A percentile compares a stretch with the other conserved stretches of the same genome.
Evolutionary conservation across 2,113 vertebrate species (phyloP).

Genomic region (Penelope pileata): DNA sequence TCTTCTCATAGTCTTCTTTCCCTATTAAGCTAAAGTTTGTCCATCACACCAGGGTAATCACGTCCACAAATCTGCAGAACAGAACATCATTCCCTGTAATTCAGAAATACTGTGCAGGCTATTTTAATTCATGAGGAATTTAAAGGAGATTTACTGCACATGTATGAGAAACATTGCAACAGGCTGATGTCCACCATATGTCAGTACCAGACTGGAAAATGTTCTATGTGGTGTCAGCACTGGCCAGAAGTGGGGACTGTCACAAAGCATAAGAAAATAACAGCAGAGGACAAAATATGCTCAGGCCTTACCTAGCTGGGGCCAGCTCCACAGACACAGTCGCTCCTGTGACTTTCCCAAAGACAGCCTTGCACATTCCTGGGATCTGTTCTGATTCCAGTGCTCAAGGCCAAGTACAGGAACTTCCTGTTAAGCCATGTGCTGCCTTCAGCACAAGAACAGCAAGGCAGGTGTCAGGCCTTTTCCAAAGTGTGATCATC

Average conservation of each 20-base stretch:
- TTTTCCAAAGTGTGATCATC: rapidly evolving
- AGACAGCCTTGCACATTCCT: rapidly evolving
- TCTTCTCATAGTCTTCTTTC: neutral
- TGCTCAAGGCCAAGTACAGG: neutral
- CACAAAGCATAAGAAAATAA: neutral
- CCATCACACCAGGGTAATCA: neutral
- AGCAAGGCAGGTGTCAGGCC: neutral
- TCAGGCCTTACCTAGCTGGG: neutral
- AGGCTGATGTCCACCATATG: neutral
- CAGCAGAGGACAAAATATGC: neutral
- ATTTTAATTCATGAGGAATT: neutral
- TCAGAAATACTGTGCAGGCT: neutral
- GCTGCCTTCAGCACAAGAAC: neutral
- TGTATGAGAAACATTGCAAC: neutral
- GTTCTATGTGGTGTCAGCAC: neutral
- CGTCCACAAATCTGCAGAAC: neutral
- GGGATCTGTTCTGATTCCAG: neutral
- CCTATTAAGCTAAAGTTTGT: neutral
- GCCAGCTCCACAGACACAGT: rapidly evolving
- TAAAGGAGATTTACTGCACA: neutral
- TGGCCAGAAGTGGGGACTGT: neutral
- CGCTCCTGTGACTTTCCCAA: neutral
- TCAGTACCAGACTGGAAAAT: neutral
- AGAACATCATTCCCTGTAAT: neutral
- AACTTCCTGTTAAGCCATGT: neutral